Evolutionary conservation across 2,888 invertebrate species (phyloP), one percentile per base, ranked within the genome.

Genomic region (Scaptomyza reducta): DNA sequence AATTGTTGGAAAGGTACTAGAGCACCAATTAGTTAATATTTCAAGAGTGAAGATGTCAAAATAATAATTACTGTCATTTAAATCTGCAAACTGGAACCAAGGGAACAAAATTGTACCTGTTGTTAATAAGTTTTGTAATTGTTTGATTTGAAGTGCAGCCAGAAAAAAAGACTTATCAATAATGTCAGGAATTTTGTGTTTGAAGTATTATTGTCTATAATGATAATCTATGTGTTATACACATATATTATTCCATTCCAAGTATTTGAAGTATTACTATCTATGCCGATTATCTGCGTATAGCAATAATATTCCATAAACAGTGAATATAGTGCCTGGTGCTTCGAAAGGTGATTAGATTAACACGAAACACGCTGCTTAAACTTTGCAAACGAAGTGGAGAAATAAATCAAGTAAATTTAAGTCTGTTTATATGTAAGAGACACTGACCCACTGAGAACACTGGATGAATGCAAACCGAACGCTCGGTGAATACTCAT

Each of bases 151-250:
- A 61, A 73, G 74, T 73, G 73, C 6, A 35, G 40, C 16, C 13
- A n/a, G 14, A 4, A 49, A 13, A 18, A 3, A 49, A 13, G 25
- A 47, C 45, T 59, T 64, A 71, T 74, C 59, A 35, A 49, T 29
- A 53, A 33, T 74, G 75, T 60, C 75, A 67, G 35, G 56, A 66
- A 54, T 74, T 38, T 60, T 41, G 38, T 22, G 40, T 55, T 50
- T 73, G 75, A 74, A 74, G 74, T 74, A 62, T 56, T 75, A 51
- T 70, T 75, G 63, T 75, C 62, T 71, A 60, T 67, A 44, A 1
- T 44, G 67, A 74, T 74, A 63, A 75, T 54, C 56, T 57, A 44
- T 47, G 50, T n/a, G 31, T 6, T 56, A 46, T 49, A 47, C 11
- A 35, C 14, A 50, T 4, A 25, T 25, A 13, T 6, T 50, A 50